phyloP scores from a whole-genome alignment of 2,797 vertebrate species.

The Adelosebastes latens region DNA sequence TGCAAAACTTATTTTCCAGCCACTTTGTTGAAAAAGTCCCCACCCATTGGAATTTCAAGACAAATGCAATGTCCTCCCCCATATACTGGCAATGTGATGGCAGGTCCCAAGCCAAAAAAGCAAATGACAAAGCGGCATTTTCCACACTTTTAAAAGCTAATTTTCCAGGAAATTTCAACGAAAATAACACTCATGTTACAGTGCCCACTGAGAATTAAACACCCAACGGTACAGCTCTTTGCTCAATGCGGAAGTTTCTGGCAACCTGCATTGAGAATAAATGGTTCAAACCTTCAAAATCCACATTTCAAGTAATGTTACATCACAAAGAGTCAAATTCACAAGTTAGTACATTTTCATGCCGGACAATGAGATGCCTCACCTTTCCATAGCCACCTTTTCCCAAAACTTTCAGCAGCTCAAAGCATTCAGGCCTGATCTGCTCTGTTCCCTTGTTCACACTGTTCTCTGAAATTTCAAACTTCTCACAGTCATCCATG shows the following conservation, averaged over 20 bases:
- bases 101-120: neutral
- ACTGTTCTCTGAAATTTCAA: constrained; percentile 96
- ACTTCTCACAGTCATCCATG: constrained; percentile 97
- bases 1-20: neutral
- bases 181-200: neutral
- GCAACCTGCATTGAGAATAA: neutral
- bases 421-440: constrained; percentile 96
- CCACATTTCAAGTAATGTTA: neutral
- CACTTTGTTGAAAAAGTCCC: neutral
- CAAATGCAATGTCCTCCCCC: neutral
- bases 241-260: neutral
- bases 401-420: constrained; percentile 94
- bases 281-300: neutral
- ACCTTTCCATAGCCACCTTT: constrained; percentile 98
- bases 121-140: neutral
- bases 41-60: neutral
- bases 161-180: too few relatives aligned
- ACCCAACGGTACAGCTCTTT: neutral
- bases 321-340: neutral
- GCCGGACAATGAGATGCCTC: constrained; percentile 50
- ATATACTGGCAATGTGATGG: neutral
- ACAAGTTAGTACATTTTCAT: neutral
- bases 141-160: neutral
- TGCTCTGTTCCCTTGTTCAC: constrained; percentile 97
- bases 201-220: neutral